Base-by-base conservation (phyloP, 2,113 vertebrate genomes). In the Ursus arctos region DNA sequence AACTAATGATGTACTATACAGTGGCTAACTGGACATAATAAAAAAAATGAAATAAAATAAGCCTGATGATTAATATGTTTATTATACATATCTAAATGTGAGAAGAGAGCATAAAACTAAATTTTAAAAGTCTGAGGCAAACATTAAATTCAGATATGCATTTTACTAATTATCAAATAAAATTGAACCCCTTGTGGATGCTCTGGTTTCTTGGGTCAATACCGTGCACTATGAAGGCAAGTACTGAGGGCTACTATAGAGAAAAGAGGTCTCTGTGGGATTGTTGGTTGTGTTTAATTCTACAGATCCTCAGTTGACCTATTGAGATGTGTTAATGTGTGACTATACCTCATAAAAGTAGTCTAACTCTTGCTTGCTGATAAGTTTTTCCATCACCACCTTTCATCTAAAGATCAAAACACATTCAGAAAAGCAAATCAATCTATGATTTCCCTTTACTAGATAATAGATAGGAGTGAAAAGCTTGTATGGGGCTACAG, bases 271-370 rank as follows among this genome's bases (percentile, higher is more conserved):
- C 9, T 55, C 94, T 79, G 82, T 93, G 57, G 81, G 96, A 87
- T 90, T 3, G 0, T 9, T 96, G 36, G 15, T 53, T 49, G 51
- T 79, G 84, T 88, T 95, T 96, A 79, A 43, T 76, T 95, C 53
- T 63, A 33, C 4, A 93, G 74, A 87, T 92, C 80, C 88, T 94
- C 95, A 51, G 80, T 55, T 59, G 36, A 31, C 90, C 18, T 97
- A 86, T 12, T 97, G 33, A 85, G 95, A 71, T n/a, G 93, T 82
- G 55, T 26, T 91, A 71, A 55, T 96, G 47, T 94, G 87, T 69
- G 82, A 74, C 59, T 96, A 53, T 28, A 18, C 83, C 87, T 97
- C 77, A 97, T 97, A 96, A 97, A 96, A 96, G 94, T 24, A 95
- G 26, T 74, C n/a, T 85, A 77, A 76, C 49, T 72, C 51, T 93